Base-by-base conservation (phyloP, 2,113 vertebrate genomes). In the Alaudala cheleensis region DNA sequence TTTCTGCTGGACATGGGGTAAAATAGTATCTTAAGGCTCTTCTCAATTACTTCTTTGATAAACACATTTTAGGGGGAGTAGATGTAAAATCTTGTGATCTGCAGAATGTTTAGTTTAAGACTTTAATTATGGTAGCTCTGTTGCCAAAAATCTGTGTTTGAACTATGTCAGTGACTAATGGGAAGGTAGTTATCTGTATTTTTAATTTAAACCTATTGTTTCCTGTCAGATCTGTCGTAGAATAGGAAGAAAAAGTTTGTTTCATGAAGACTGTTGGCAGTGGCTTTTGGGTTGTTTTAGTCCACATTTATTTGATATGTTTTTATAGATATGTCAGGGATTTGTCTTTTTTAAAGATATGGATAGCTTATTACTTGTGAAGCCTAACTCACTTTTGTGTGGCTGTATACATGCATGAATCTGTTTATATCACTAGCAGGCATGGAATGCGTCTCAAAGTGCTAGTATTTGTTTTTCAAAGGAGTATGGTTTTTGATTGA, bases 31-130 rank as follows among this genome's bases (percentile, higher is more conserved):
- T 95, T 90, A 90, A 94, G 84, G 37, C 53, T 93, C 37, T 94
- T 97, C 73, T 73, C 34, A 82, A 40, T 90, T 94, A 85, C n/a
- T n/a, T n/a, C 70, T 90, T 74, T 96, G 83, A 86, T 78, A 96
- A 97, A 96, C 62, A 82, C 19, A 28, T 82, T 95, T 93, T 96
- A 95, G 95, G 67, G 58, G 94, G 53, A 76, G 37, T 84, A 95
- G 86, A 95, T 93, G 61, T 96, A 94, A 97, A 97, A 95, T 96
- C 74, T 71, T 86, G 62, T 96, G 81, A 96, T 96, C 95, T 96
- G 88, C 73, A 86, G 92, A 94, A 70, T 91, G 74, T 67, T 82
- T 80, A 12, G 77, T 92, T 94, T 95, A 89, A 92, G 82, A 84
- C 93, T 92, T 97, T 97, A 97, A 96, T 97, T 96, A 95, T 87